Percentiles rank a stretch among this genome's conserved stretches.
Evolutionary conservation across 2,113 vertebrate species (phyloP).

Genomic region (Nansenia antarctica): DNA sequence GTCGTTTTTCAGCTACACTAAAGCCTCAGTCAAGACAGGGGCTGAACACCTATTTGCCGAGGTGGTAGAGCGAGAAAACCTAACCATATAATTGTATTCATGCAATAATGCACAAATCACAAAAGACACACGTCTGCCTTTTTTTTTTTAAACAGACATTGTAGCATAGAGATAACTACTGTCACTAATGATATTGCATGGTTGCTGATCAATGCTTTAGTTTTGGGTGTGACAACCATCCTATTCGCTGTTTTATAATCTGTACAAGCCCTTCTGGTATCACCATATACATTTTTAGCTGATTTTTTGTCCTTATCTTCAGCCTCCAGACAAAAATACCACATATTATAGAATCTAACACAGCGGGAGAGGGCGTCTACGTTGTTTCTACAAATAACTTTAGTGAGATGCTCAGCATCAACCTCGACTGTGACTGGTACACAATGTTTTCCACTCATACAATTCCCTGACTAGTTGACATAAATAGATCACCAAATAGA

Average conservation of each 20-base stretch:
- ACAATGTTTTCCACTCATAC: constrained; percentile 58
- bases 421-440: constrained; percentile 55
- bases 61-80: constrained; percentile 33
- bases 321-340: neutral
- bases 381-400: constrained; percentile 52
- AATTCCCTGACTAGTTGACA: constrained; percentile 66
- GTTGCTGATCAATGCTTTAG: constrained; percentile 52
- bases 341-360: constrained; percentile 26
- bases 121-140: neutral
- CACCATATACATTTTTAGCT: no score
- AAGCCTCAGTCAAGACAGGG: constrained; percentile 41
- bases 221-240: constrained; percentile 37
- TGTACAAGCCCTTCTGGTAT: constrained; percentile 14
- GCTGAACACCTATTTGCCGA: neutral
- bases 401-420: constrained; percentile 71
- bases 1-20: constrained; percentile 24
- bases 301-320: no score
- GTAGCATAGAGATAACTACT: no score
- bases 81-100: constrained; percentile 5
- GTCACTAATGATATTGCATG: no score
- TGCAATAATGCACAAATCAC: constrained; percentile 27
- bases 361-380: constrained; percentile 41
- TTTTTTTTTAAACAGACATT: neutral
- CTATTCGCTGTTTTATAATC: constrained; percentile 12
- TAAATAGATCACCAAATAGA: constrained; percentile 72